Evolutionary conservation across 2,113 vertebrate species (phyloP), one percentile per base, ranked within the genome.

Genomic region (Heterotis niloticus): DNA sequence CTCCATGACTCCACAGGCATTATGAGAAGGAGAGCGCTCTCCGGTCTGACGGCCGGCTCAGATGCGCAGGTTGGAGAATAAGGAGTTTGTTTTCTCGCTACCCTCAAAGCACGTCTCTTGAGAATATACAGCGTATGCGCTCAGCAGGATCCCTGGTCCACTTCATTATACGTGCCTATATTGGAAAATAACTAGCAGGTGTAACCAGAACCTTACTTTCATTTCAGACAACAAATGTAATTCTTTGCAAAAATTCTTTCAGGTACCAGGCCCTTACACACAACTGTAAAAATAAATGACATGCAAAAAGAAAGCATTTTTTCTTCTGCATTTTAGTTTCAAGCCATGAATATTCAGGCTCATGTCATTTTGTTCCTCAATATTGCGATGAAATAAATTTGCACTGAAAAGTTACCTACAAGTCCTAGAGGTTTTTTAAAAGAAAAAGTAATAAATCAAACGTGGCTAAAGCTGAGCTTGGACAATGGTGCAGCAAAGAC

Each of bases 61-160:
- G 77, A 80, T 81, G 73, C 78, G 81, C 78, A 76, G 81, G 81
- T 83, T 80, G 82, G 70, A 78, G 78, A 80, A 72, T 77, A 75
- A 71, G 62, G 54, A 80, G 75, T 83, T 82, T 82, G 77, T 78
- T 83, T 83, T 77, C 28, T 75, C 69, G 69, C 28, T 66, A 76
- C 75, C 66, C 29, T 71, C 62, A 56, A 81, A 80, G 62, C 78
- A 26, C 78, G 51, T 83, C 79, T 75, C 70, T 29, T 17, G 12
- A 76, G 64, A 64, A 28, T n/a, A 59, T 24, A 24, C 54, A 9
- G 65, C 52, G 29, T 14, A 29, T 10, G 10, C 12, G 65, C 44
- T 26, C 11, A 11, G 10, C 52, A 23, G 26, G 7, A 66, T 60
- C 57, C 20, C 23, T 44, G 44, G 56, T 65, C 76, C 13, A n/a